These are phyloP conservation scores for Typhlichthys subterraneus DNA, from an alignment of 2,797 vertebrate species.

Conservation along the genomic window DNA sequence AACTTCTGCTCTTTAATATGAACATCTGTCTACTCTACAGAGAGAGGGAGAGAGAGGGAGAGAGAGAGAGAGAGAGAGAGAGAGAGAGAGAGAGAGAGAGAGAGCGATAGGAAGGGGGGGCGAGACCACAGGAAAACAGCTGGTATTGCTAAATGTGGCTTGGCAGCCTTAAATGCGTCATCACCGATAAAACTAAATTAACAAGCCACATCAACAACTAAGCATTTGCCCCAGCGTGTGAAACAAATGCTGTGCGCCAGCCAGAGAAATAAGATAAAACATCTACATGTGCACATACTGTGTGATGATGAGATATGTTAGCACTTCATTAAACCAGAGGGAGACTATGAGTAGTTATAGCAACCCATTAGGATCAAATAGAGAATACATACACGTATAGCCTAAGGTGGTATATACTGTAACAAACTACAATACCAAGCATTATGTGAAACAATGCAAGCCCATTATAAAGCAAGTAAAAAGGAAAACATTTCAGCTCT, in stretches of 20 bases:
- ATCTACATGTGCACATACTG: not conserved
- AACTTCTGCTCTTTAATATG: too few relatives aligned
- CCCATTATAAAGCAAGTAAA: too few relatives aligned
- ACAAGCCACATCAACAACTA: slow-evolving; percentile 37
- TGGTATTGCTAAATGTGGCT: slow-evolving; percentile 33
- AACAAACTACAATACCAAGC: too few relatives aligned
- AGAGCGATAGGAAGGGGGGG: not conserved
- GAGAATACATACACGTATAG: not conserved
- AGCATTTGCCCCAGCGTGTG: slow-evolving; percentile 30
- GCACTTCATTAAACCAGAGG: too few relatives aligned
- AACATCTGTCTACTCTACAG: not conserved
- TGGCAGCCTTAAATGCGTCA: slow-evolving; percentile 41
- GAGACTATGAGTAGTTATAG: too few relatives aligned
- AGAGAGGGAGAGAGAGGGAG: not conserved
- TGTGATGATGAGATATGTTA: too few relatives aligned
- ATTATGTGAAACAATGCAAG: too few relatives aligned
- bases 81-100: not conserved
- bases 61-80: not conserved
- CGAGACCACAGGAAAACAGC: not conserved
- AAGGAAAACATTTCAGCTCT: too few relatives aligned
- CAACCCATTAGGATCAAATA: too few relatives aligned
- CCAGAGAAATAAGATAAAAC: slow-evolving; percentile 4
- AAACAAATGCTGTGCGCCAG: slow-evolving; percentile 29
- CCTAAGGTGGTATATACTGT: too few relatives aligned
- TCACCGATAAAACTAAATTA: slow-evolving; percentile 57